Evolutionary conservation across 1,140 invertebrate genomes (phyloP), one percentile per base, ranked within the genome.

Genomic region (Saxidomus purpurata): DNA sequence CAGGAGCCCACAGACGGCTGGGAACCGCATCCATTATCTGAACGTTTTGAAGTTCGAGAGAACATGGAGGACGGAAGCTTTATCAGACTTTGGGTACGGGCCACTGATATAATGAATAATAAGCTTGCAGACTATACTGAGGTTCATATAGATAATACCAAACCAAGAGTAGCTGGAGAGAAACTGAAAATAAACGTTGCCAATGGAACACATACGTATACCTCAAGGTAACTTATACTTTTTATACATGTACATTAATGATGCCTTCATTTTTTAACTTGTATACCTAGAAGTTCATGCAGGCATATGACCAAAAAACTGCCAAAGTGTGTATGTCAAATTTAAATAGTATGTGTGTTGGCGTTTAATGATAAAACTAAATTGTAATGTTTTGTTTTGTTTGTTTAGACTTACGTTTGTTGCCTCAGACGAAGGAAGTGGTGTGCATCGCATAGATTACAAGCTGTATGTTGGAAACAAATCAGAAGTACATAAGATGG

Each of bases 81-180:
- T 55, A 19, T 87, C 4, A 15, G 63, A 34, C 47, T 90, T 79
- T 90, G 83, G 76, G 83, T 90, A 8, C 40, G 47, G 8, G 89
- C 89, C 4, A 69, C 55, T 34, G 89, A 90, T 49, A 38, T 90
- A 0, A 80, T 87, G 76, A 71, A 71, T 36, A 87, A 87, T 31
- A 71, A 43, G 8, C n/a, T 34, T 9, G 59, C 31, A 11, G 84
- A 90, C 59, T 79, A 34, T 9, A 80, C 85, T 8, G 74, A 59
- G 34, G 89, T 90, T 28, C 83, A 87, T 36, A 36, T 85, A 25
- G 82, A 85, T 71, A 85, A 69, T 31, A 47, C 67, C 6, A 1
- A 25, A 19, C 61, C 82, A 47, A 74, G 25, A 22, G 40, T 85
- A 4, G 22, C 40, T 0, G 63, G 67, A 9, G 28, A 49, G 3